These are phyloP conservation scores for Lithophane ornitopus DNA, from an alignment of 2,888 invertebrate species.

Conservation along the genomic window DNA sequence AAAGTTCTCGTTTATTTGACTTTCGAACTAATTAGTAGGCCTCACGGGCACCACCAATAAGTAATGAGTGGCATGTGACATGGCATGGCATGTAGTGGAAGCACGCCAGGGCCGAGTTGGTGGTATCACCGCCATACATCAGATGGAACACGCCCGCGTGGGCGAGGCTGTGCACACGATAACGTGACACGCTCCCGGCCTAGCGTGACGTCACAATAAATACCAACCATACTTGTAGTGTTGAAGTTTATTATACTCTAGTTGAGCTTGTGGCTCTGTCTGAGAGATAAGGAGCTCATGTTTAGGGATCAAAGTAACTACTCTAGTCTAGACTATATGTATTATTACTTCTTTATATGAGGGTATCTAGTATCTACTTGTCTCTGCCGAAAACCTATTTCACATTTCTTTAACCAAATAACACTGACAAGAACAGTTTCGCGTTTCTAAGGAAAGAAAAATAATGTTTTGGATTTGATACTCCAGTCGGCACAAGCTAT, in stretches of 20 bases:
- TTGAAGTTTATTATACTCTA: conserved; percentile 13
- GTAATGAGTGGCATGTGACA: conserved; percentile 19
- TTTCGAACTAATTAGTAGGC: background rate
- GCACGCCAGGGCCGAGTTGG: background rate
- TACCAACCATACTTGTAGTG: conserved; percentile 6
- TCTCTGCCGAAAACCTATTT: background rate
- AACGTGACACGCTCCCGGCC: conserved; percentile 28
- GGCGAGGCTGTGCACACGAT: conserved; percentile 40
- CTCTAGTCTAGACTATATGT: background rate
- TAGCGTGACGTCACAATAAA: conserved; percentile 21
- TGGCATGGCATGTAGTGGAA: background rate
- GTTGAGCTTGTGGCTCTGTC: background rate
- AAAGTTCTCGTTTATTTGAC: background rate
- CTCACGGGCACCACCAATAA: background rate
- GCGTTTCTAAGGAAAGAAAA: background rate
- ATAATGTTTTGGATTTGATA: no score
- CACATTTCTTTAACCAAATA: background rate
- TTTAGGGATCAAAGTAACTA: background rate
- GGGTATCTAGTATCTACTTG: background rate
- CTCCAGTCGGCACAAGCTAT: background rate
- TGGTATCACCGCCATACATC: conserved; percentile 46
- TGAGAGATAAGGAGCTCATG: background rate
- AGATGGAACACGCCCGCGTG: conserved; percentile 43
- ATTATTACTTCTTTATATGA: background rate
- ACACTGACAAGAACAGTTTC: background rate